Evolutionary conservation across 92 coral and sea anemone genomes (phyloP).

Genomic region (Galaxea fascicularis): DNA sequence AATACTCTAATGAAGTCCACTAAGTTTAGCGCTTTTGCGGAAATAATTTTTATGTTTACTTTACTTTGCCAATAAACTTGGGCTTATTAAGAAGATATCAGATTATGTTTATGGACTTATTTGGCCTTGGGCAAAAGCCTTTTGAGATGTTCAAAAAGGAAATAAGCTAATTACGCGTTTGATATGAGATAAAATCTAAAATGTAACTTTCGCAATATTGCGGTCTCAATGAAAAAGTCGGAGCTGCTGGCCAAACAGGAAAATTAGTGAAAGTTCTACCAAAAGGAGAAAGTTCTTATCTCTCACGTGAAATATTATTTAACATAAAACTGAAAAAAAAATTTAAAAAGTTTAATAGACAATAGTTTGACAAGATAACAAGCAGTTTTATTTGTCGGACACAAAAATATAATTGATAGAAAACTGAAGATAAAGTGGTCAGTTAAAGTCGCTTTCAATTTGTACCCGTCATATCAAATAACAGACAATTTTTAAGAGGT

Average conservation of each 20-base stretch:
- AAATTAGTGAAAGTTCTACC: no score
- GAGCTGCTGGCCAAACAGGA: neutral
- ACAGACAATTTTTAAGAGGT: neutral
- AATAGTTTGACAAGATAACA: no score
- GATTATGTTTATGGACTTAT: neutral
- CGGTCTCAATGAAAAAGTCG: no score
- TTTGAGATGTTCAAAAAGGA: neutral
- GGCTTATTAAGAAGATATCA: neutral
- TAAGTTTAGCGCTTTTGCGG: neutral
- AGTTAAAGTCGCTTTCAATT: neutral
- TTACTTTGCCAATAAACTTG: constrained; percentile 1
- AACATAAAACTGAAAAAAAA: no score
- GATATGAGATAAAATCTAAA: neutral
- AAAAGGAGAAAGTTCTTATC: no score
- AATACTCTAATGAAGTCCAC: neutral
- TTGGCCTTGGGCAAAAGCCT: neutral
- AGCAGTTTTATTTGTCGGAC: no score
- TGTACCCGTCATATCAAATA: neutral
- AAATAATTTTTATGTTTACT: constrained; percentile 6
- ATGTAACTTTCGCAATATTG: neutral
- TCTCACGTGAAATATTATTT: no score
- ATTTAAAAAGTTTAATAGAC: no score
- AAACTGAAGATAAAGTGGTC: no score
- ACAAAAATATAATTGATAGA: no score
- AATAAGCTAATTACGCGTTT: neutral